Evolutionary conservation across 2,888 invertebrate genomes (phyloP).

Genomic region (Rhamnusium bicolor): DNA sequence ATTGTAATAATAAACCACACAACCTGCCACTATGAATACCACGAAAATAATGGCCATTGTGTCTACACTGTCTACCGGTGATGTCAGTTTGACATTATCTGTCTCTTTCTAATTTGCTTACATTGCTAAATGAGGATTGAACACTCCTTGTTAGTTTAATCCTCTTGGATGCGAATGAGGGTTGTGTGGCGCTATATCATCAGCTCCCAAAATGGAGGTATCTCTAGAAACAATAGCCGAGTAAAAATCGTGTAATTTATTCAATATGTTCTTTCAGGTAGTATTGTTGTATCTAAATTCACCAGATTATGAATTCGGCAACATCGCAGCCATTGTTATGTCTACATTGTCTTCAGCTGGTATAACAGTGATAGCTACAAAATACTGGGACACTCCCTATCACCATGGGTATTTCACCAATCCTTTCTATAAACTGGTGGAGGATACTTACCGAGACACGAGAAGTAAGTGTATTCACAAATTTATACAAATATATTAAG

Average conservation of each 20-base stretch:
- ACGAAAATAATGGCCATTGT: too few species aligned
- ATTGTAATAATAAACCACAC: too few species aligned
- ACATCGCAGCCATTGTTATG: slow-evolving; percentile 85
- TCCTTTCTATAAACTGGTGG: slow-evolving; percentile 88
- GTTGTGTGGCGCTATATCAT: too few species aligned
- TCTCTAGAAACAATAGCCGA: background rate
- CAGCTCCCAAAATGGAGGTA: too few species aligned
- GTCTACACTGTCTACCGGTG: too few species aligned
- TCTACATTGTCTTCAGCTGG: slow-evolving; percentile 81
- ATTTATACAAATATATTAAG: too few species aligned
- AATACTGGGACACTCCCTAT: slow-evolving; percentile 81
- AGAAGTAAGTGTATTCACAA: slow-evolving; percentile 79
- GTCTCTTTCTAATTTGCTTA: too few species aligned
- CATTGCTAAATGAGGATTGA: too few species aligned
- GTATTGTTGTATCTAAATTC: slow-evolving; percentile 88
- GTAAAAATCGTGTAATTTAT: background rate
- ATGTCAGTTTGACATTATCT: too few species aligned
- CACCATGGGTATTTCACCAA: slow-evolving; percentile 88
- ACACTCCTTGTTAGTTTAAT: too few species aligned
- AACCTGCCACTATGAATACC: too few species aligned
- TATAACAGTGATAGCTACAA: slow-evolving; percentile 79
- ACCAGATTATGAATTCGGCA: slow-evolving; percentile 80
- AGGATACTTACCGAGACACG: slow-evolving; percentile 87
- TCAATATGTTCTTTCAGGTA: slow-evolving; percentile 80
- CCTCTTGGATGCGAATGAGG: too few species aligned